Base-by-base conservation (phyloP, 92 coral and sea anemone genomes). In the Palythoa grandiflora region DNA sequence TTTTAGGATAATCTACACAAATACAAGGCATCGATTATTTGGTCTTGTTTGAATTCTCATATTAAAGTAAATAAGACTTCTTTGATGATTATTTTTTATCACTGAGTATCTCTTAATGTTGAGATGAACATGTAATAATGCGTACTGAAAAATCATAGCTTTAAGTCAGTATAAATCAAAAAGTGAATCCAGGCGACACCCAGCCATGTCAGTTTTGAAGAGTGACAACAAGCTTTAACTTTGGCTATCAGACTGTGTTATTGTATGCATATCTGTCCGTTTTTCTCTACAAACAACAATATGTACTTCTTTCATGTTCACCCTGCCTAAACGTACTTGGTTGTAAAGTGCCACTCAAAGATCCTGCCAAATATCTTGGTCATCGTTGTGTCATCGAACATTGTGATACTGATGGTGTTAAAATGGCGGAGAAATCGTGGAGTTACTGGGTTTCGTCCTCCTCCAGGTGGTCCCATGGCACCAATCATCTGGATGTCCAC, bases 381-480 rank as follows among this genome's bases (percentile, higher is more conserved):
- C 99, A 97, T 97, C 38, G 99, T 97, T 44, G 80, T 81, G 85
- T 97, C 99, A 68, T 97, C 99, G 87, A 97, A 97, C 86, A 88
- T 97, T 21, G 99, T 97, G 87, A 97, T 96, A 21, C 98, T 97
- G 91, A 97, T 90, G 80, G 95, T 97, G 91, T 97, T 97, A 79
- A 97, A 97, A 88, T 97, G 99, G 38, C 99, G 93, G 70, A 97
- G 88, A 93, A 97, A 97, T 47, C 99, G 99, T 19, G 99, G 96
- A 6, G 98, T 95, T 38, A 97, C 91, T 1, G 99, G 99, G 89
- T 97, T 97, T 51, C 99, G 98, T 10, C 99, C 99, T 9, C 99
- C 99, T 15, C 99, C 99, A 0, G 99, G 99, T 15, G 99, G 99
- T 35, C 99, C 99, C 99, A 97, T 97, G 76, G 99, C 99, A 36